Base-by-base conservation (phyloP, 2,113 vertebrate genomes). In the Engystomops pustulosus region DNA sequence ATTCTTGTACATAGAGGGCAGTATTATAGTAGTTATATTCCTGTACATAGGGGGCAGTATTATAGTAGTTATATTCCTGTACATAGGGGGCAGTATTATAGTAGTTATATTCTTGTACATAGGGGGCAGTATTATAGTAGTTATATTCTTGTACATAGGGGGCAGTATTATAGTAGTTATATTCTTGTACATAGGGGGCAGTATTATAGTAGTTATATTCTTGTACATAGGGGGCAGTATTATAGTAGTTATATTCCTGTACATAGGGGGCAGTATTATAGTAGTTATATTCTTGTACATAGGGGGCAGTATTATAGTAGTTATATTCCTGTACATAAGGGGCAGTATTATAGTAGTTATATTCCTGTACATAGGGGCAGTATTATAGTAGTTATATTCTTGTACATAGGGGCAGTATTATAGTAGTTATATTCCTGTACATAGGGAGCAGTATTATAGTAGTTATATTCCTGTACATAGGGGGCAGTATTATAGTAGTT, bases 371-470 rank as follows among this genome's bases (percentile, higher is more conserved):
- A 58, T 58, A 58, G 53, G n/a, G 53, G 23, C n/a, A 58, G 53
- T 58, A 58, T 58, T 58, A 58, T 58, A 58, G 53, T 58, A 58
- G 53, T 58, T 58, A 58, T 58, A 58, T 58, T 58, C 53, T 58
- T 58, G 53, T 58, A 58, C n/a, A 58, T 58, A 58, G 53, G n/a
- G 11, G 23, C n/a, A 58, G 53, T 58, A 58, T 58, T 58, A 58
- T 58, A 58, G 53, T 58, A 58, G 53, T 58, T 58, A 58, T 58
- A 58, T 58, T 58, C 53, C 11, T 58, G 53, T 58, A 58, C 14
- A 58, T 58, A 53, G 49, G 49, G n/a, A n/a, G 49, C 18, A 53
- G 49, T 53, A n/a, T 53, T 53, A 53, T 53, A 53, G 49, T 53
- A 53, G 49, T 53, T 53, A 53, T 53, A 53, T 53, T 53, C 47